Base-by-base conservation (phyloP, 2,113 vertebrate genomes). In the Ageneiosus marmoratus region DNA sequence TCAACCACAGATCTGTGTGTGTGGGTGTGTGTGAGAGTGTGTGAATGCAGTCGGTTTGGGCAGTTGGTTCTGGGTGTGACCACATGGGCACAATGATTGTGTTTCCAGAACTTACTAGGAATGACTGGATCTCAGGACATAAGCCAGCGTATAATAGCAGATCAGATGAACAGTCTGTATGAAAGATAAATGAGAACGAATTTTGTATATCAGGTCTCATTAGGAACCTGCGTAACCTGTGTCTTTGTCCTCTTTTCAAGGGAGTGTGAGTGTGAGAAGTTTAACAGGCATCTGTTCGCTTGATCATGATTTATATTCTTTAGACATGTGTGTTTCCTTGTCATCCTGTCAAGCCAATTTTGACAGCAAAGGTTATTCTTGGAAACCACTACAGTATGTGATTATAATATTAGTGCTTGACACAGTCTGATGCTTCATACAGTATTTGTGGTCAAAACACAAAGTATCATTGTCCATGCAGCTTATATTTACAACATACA, bases 401-500 rank as follows among this genome's bases (percentile, higher is more conserved):
- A 51, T 67, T 67, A 2, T 44, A 44, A 24, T 50, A 22, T 41
- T 18, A 34, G 44, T 48, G 70, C 55, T 15, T 8, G 29, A 12
- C n/a, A 4, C 77, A 51, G 65, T 32, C 60, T 4, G 60, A 76
- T 48, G 4, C 58, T 70, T 12, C 0, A 3, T 90, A 32, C 15
- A 4, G 29, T 55, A 86, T 90, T 90, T 63, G 84, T 16, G 8
- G 82, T 88, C 22, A 77, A 91, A 86, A 89, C 90, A 86, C 82
- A 20, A 84, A 51, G 3, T 50, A 84, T 72, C 82, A 88, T 77
- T 84, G 60, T 65, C 77, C 29, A 67, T 53, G 53, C n/a, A 77
- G 67, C 24, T 37, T 67, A 3, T 44, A 85, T 91, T 91, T 90
- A 90, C 70, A 82, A 58, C 86, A 88, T 24, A 89, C 88, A 91